Percentiles rank a stretch among this genome's conserved stretches.
Evolutionary conservation across 2,113 vertebrate species (phyloP).

Genomic region (Heloderma charlesbogerti): DNA sequence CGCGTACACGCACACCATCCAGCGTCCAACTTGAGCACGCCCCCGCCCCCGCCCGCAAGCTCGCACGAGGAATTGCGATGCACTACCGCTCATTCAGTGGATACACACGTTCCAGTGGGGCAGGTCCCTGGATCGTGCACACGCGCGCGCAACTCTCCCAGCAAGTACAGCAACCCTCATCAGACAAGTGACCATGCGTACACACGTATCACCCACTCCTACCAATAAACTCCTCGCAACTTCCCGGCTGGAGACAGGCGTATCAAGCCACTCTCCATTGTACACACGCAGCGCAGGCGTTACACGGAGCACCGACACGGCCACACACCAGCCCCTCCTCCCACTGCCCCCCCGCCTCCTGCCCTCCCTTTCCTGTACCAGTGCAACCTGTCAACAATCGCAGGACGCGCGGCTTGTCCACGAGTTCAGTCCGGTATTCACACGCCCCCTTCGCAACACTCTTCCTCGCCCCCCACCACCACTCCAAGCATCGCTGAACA

Average conservation of each 20-base stretch:
- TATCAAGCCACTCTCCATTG: neutral
- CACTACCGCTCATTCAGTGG: neutral
- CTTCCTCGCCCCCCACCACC: neutral
- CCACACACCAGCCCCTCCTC: neutral
- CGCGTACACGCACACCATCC: neutral
- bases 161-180: neutral
- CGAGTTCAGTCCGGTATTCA: neutral
- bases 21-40: neutral
- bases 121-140: neutral
- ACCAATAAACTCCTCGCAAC: neutral
- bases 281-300: too few relatives aligned
- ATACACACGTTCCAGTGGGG: neutral
- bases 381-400: neutral
- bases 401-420: neutral
- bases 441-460: neutral
- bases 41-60: neutral
- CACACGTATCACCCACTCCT: too few relatives aligned
- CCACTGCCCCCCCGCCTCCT: neutral
- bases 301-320: neutral
- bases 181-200: neutral
- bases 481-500: neutral
- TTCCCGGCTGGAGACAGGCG: neutral
- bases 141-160: neutral
- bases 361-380: neutral
- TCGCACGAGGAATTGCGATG: neutral